Evolutionary conservation across 2,888 invertebrate genomes (phyloP), one percentile per base, ranked within the genome.

Genomic region (Lithosia quadra): DNA sequence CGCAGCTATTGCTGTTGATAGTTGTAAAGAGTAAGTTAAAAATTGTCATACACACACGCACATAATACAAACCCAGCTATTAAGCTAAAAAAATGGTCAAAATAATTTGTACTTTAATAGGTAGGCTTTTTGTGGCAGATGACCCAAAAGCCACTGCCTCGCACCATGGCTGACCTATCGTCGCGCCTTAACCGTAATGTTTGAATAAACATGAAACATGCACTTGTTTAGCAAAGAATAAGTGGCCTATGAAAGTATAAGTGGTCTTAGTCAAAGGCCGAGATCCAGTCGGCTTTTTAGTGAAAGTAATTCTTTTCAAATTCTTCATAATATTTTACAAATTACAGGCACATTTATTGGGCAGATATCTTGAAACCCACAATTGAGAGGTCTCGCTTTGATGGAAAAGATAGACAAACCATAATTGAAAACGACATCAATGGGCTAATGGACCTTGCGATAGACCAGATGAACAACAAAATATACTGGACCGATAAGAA

Each of bases 401-500:
- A 97, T 86, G 98, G 98, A 8, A 93, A 94, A 10, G 91, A 96
- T 2, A 95, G 96, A 28, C 89, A 96, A 82, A 90, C 96, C 1
- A 91, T 99, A 15, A 91, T 98, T n/a, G 92, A 94, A n/a, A 93
- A 95, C 0, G 95, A 96, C 76, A 95, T 99, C n/a, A 95, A 95
- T 81, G 96, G 96, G 86, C 97, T 98, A 0, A 92, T 96, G 64
- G 97, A 97, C 24, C 95, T 98, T 60, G 95, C 96, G 0, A 92
- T 98, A 13, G 98, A 98, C 89, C 97, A 97, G 73, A 88, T 90
- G 49, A 93, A 96, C 0, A 95, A 96, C 77, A 96, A 96, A 73
- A 90, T 98, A 0, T 98, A 97, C 87, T 98, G 98, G 98, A 96
- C 96, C 1, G 97, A 98, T 80, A 97, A 97, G 82, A 95, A 96